Base-by-base conservation (phyloP, 1,140 invertebrate species). In the Bombus confusus region DNA sequence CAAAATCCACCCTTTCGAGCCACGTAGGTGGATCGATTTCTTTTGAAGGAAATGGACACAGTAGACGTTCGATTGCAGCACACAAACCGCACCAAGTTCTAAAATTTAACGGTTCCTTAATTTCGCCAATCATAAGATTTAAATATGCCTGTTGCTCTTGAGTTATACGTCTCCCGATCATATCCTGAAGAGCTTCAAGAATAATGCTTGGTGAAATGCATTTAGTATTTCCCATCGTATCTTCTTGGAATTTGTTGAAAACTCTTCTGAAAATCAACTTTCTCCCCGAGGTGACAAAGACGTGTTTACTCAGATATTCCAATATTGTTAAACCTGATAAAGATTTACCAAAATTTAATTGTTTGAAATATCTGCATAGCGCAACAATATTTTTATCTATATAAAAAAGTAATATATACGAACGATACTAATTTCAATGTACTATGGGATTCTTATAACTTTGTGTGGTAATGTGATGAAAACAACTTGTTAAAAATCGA, bases 31-130 rank as follows among this genome's bases (percentile, higher is more conserved):
- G 96, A 93, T 96, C 96, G 34, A 93, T 90, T 0, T 95, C 93
- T 66, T 94, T 93, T 0, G 93, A 88, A 8, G 95, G 94, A n/a
- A 96, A 94, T 28, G 95, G 92, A 41, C 96, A 95, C 9, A 96
- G 93, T 68, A 96, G 91, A 80, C 97, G 94, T 91, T 97, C 97
- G 87, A 96, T 96, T 10, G 96, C 93, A 0, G 96, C 97, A 89
- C 96, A 97, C 31, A 97, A 91, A 22, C 97, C 97, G 90, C 96
- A 97, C 96, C 97, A 97, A 6, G 95, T 96, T 68, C 96, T 95
- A 91, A 97, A 97, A 92, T 96, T 96, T 34, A 97, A 87, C 2
- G 95, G 92, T 72, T 96, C 95, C 3, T 93, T 91, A 37, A 94
- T 92, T 1, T 95, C 91, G 93, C 96, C 95, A 84, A 97, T 94